Conservation (phyloP, 2,113 vertebrate genomes). For the Anguilla japonica region DNA sequence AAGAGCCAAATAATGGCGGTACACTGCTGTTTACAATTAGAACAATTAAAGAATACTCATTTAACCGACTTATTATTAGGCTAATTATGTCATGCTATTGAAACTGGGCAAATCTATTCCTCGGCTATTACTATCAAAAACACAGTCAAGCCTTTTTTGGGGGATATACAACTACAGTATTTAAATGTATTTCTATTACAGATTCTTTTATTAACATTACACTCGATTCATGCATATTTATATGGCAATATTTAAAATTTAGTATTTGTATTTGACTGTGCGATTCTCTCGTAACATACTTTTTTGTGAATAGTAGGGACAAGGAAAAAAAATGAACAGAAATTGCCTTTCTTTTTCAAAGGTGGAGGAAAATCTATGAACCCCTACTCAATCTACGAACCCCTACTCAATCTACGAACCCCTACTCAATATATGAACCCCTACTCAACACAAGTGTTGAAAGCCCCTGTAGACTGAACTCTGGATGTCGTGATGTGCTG, state of each 20-base stretch:
- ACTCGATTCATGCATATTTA: no score
- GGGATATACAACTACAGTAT: no score
- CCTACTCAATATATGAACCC: background rate
- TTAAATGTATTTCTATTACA: background rate
- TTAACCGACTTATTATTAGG: slow-evolving; percentile 29
- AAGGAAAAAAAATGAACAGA: background rate
- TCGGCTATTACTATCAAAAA: background rate
- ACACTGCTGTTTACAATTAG: slow-evolving; percentile 23
- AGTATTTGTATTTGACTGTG: background rate
- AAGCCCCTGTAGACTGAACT: background rate
- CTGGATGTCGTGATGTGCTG: background rate
- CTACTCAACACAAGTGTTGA: background rate
- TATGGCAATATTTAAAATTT: no score
- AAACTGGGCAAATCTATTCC: background rate
- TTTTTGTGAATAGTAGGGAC: background rate
- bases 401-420: no score
- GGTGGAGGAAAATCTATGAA: background rate
- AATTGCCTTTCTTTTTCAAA: background rate
- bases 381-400: no score
- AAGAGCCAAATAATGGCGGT: slow-evolving; percentile 21
- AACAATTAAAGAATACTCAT: slow-evolving; percentile 16
- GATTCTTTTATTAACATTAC: no score
- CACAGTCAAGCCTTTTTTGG: background rate
- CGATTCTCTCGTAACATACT: background rate
- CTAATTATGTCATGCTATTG: slow-evolving; percentile 27